These are phyloP conservation scores for Strigamia transsilvanica DNA, from an alignment of 2,888 invertebrate species.

Conservation along the genomic window DNA sequence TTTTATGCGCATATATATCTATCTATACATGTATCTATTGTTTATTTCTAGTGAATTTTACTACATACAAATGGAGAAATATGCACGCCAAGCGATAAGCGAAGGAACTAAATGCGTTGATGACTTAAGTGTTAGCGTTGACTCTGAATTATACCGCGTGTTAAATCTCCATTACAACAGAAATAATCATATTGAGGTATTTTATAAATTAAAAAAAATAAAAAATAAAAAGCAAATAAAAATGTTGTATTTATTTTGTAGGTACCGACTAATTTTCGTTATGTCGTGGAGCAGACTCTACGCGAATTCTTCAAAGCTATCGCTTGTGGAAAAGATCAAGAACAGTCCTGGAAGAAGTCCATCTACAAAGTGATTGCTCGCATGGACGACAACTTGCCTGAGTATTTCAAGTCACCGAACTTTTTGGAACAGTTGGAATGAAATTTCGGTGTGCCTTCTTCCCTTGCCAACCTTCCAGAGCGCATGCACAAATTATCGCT, in stretches of 20 bases:
- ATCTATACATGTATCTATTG: slow-evolving; percentile 53
- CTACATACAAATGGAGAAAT: slow-evolving; percentile 99
- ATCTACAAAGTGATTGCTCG: slow-evolving; percentile 99
- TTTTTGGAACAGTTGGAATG: slow-evolving; percentile 98
- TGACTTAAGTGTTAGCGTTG: slow-evolving; percentile 90
- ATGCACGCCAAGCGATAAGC: slow-evolving; percentile 95
- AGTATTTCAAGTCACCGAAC: slow-evolving; percentile 99
- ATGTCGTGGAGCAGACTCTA: slow-evolving; percentile 96
- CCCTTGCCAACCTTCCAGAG: slow-evolving; percentile 54
- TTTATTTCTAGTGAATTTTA: slow-evolving; percentile 92
- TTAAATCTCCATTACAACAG: slow-evolving; percentile 99
- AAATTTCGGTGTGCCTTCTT: slow-evolving; percentile 59
- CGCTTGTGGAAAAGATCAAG: slow-evolving; percentile 93
- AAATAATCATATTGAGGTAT: slow-evolving; percentile 94
- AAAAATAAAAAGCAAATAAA: not conserved
- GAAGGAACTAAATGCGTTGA: slow-evolving; percentile 94
- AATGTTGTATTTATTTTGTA: slow-evolving; percentile 63
- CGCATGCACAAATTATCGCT: slow-evolving; percentile 52
- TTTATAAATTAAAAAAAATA: slow-evolving; percentile 64
- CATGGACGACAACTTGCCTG: slow-evolving; percentile 98
- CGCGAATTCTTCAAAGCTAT: slow-evolving; percentile 99
- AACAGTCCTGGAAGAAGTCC: slow-evolving; percentile 99
- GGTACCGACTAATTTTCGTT: slow-evolving; percentile 97
- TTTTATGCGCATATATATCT: not conserved
- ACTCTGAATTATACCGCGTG: slow-evolving; percentile 97